These are phyloP conservation scores for Choloepus didactylus DNA, from an alignment of 2,797 vertebrate species.

Conservation along the genomic window DNA sequence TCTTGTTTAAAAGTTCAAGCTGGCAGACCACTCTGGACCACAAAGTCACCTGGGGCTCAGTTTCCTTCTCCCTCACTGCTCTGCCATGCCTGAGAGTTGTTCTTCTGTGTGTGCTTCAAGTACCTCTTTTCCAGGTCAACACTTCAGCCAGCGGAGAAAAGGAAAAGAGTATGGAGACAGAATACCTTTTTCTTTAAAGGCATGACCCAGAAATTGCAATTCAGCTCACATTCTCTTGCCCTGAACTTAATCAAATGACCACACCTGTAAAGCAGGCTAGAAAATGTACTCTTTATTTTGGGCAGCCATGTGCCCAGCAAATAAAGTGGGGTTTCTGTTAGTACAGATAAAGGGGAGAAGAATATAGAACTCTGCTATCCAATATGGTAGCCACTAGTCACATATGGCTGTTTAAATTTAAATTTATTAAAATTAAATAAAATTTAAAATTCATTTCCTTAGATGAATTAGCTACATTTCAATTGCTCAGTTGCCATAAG, in stretches of 20 bases:
- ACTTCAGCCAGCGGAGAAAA: background rate
- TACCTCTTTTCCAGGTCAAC: background rate
- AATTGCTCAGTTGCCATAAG: background rate
- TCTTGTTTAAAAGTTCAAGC: background rate
- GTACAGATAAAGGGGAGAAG: background rate
- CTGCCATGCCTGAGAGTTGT: background rate
- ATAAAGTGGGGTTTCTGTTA: background rate
- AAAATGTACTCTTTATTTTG: background rate
- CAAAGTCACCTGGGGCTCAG: no score
- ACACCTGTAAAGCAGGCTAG: background rate
- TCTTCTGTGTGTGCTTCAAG: background rate
- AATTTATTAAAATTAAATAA: background rate
- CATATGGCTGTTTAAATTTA: background rate
- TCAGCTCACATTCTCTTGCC: background rate
- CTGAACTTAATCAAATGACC: background rate
- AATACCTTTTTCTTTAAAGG: background rate
- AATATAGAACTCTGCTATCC: background rate
- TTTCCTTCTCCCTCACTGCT: background rate
- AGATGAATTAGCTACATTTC: background rate
- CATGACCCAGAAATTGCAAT: background rate
- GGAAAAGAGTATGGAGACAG: background rate
- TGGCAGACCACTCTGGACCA: background rate
- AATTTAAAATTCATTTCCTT: background rate
- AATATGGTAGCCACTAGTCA: background rate
- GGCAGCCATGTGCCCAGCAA: background rate